Evolutionary conservation across 2,113 vertebrate species (phyloP).

Genomic region (Nesogale talazaci): DNA sequence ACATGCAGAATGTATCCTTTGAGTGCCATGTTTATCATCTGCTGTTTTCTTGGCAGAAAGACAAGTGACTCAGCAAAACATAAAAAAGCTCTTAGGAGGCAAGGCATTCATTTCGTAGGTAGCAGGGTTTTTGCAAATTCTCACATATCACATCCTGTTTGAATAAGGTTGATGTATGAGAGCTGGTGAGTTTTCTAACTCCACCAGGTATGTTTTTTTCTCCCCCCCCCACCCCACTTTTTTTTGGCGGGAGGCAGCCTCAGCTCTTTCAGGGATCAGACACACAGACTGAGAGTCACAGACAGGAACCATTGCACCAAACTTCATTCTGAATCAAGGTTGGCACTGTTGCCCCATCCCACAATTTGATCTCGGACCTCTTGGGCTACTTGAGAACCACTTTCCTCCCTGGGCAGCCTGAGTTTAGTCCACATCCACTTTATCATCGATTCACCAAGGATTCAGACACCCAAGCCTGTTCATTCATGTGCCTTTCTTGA

Average conservation of each 20-base stretch:
- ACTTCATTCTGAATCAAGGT: conserved; percentile 63
- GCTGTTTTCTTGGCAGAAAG: conserved; percentile 72
- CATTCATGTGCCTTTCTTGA: background rate
- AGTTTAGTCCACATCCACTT: background rate
- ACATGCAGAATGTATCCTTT: conserved; percentile 48
- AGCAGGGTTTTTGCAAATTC: conserved; percentile 77
- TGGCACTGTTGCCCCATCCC: conserved; percentile 51
- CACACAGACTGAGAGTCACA: conserved; percentile 27
- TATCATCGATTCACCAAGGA: background rate
- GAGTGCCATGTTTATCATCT: conserved; percentile 67
- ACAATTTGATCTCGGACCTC: conserved; percentile 37
- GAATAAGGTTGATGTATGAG: conserved; percentile 71
- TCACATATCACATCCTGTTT: conserved; percentile 74
- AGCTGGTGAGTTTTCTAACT: conserved; percentile 5
- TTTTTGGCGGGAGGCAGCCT: background rate
- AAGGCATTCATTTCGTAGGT: conserved; percentile 76
- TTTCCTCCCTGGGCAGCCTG: background rate
- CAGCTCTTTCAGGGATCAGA: conserved; percentile 41
- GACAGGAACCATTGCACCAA: conserved; percentile 55
- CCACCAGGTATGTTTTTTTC: background rate
- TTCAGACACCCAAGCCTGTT: background rate
- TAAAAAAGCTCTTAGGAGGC: conserved; percentile 78
- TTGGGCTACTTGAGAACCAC: conserved; percentile 22
- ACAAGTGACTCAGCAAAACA: conserved; percentile 67
- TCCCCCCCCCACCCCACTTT: background rate